Evolutionary conservation across 2,888 invertebrate species (phyloP), one percentile per base, ranked within the genome.

Genomic region (Cactoblastis cactorum): DNA sequence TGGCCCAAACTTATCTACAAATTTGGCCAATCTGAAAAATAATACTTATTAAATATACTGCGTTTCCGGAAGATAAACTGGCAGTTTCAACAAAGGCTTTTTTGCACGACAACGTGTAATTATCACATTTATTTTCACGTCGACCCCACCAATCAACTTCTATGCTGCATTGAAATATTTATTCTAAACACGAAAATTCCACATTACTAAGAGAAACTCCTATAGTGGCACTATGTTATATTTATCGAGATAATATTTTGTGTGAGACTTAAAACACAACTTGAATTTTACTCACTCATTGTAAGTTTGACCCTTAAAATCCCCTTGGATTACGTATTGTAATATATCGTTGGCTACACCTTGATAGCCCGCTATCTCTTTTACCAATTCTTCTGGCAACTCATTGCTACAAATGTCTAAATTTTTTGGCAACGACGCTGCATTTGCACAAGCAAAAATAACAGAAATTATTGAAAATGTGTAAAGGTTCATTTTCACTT

Each of bases 291-390:
- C 81, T 81, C 63, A 90, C 90, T 88, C 91, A 22, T 90, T 69
- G 74, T 91, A 93, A 0, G 92, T 92, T 69, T 81, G 83, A 8
- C 91, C 89, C 68, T 91, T 90, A 58, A 90, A 92, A 3, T 84
- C 78, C 3, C 92, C 92, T 53, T 83, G 71, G 6, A 82, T 61
- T 19, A 92, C 86, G 56, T 88, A 86, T 53, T 83, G 65, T 32
- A 92, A 69, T 62, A 94, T 93, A 56, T 72, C 65, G 51, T 91
- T 73, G 17, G 88, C 91, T 9, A 87, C 69, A 41, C 76, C 67
- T 63, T 84, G 74, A 64, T 93, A 93, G 17, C 90, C 80, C 34
- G 84, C 78, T 59, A 95, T 94, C 77, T 94, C 94, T 19, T 86
- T 66, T 32, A 87, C 72, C 50, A 94, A 69, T 12, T 80, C 69